Base-by-base conservation (phyloP, 2,888 invertebrate genomes). In the Oligia strigilis region DNA sequence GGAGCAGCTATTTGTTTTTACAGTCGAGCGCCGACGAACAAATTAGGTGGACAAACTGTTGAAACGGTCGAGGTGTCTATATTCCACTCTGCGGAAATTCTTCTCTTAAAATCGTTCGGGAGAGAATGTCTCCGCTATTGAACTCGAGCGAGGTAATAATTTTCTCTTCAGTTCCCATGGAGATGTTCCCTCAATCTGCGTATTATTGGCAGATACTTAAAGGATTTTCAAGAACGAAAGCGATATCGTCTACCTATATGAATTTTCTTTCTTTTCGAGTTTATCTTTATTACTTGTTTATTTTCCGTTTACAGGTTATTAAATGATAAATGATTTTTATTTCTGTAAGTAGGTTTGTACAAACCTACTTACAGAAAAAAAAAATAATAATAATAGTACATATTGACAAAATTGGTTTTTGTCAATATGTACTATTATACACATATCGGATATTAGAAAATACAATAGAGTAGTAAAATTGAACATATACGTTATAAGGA, bases 41-140 rank as follows among this genome's bases (percentile, higher is more conserved):
- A 97, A 97, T 97, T 97, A 96, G 97, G 96, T 96, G 96, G 96
- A 96, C 97, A 97, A 96, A 97, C 97, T 96, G 96, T 96, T 95
- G 95, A 95, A 96, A 94, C 95, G 94, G 94, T 92, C 95, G 95
- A 96, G 95, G 96, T 96, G 96, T 96, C 96, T 96, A 94, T 96
- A 95, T 96, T 96, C 94, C 94, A 93, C 93, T 94, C 92, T 90
- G 93, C 89, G 94, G 92, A 93, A 96, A 96, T 96, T 96, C 94
- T 94, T 95, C 95, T 94, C 94, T 94, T 93, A 93, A 94, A 96
- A 95, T 93, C 93, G 93, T 92, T 93, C 92, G 85, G 89, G 87
- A 91, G 91, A 93, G 93, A 94, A 92, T 94, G 94, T 95, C 94
- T 91, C 94, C 87, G 87, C 94, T 92, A 95, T 95, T 93, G 93